Base-by-base conservation (phyloP, 2,797 vertebrate genomes). In the Syngnathus rostellatus region DNA sequence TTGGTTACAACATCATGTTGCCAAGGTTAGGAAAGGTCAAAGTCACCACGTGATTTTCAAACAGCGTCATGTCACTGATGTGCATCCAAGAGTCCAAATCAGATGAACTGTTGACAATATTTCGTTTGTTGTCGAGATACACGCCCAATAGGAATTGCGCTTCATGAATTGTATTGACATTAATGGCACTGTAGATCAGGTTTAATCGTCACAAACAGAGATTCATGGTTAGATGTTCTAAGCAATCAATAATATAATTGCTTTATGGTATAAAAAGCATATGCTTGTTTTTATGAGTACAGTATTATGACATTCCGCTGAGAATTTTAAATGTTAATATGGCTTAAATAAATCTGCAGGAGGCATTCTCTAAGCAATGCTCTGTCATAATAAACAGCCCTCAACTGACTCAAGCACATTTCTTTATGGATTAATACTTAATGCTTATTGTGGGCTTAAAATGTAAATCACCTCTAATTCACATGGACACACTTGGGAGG, bases 11-110 rank as follows among this genome's bases (percentile, higher is more conserved):
- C 69, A 61, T 78, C 69, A 40, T 80, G 72, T 41, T 77, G 82
- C 87, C 85, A 88, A 84, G 78, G 82, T 81, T 73, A 81, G 76
- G 21, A 87, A 90, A 91, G 86, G 86, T 91, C 87, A 87, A 48
- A 78, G 75, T 75, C 78, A 73, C 83, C 82, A 85, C 87, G 87
- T 86, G 86, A 77, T 75, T 74, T 69, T 64, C 71, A 77, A 77
- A 62, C 70, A 63, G 48, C 79, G 70, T 69, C 72, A 65, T 45
- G 58, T 67, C 64, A 67, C 65, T 79, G 76, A 79, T 81, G 70
- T 63, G 45, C 67, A 58, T 77, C 71, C 80, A 83, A 77, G 77
- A 76, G 48, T 37, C 54, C 66, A 63, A 54, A 61, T 70, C 68
- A 71, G 61, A 69, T 59, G 45, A 66, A 72, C 50, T 66, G 71